phyloP scores from a whole-genome alignment of 2,888 invertebrate genomes.

The Orthosia cruda region DNA sequence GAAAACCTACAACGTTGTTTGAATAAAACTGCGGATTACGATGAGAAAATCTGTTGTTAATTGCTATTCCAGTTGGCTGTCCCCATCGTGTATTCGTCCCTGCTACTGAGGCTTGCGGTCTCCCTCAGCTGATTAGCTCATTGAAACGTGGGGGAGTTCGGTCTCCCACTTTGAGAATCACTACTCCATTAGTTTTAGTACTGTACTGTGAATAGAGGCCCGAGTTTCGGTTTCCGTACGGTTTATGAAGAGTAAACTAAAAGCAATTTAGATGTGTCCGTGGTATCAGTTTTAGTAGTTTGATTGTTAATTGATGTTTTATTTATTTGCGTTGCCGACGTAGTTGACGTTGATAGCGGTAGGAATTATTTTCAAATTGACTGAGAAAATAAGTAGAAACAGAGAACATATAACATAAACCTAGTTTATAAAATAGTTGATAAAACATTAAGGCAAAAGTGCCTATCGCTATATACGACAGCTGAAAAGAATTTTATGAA shows the following conservation, averaged over 20 bases:
- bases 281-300: conserved; percentile 50
- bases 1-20: conserved; percentile 48
- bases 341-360: conserved; percentile 41
- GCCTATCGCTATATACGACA: not conserved
- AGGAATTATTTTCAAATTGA: conserved; percentile 34
- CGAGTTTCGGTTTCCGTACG: conserved; percentile 41
- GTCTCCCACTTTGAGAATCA: conserved; percentile 43
- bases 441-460: not conserved
- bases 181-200: conserved; percentile 57
- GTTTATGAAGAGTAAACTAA: conserved; percentile 40
- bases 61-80: conserved; percentile 43
- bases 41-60: conserved; percentile 51
- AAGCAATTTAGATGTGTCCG: conserved; percentile 41
- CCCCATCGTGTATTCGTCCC: conserved; percentile 42
- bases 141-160: conserved; percentile 35
- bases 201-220: conserved; percentile 43
- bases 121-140: conserved; percentile 49
- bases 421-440: not conserved
- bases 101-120: conserved; percentile 45
- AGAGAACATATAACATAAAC: not conserved
- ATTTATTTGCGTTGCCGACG: conserved; percentile 57
- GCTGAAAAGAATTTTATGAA: conserved; percentile 4
- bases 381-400: conserved; percentile 16
- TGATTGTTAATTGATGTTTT: conserved; percentile 62
- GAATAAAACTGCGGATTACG: conserved; percentile 44